These are phyloP conservation scores for Coenonympha glycerion DNA, from an alignment of 2,888 invertebrate species.

Conservation along the genomic window DNA sequence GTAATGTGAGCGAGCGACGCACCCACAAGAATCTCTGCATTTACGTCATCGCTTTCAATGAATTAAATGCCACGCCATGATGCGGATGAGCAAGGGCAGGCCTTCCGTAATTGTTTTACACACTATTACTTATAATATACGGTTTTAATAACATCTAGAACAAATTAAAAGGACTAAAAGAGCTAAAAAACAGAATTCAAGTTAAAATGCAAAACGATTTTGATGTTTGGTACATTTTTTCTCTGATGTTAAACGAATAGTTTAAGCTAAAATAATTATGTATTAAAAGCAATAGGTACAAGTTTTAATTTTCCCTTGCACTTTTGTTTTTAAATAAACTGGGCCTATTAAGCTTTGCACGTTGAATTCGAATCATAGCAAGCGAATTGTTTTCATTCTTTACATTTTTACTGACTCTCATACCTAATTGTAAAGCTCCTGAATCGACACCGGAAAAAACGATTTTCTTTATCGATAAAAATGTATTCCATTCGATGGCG, in stretches of 20 bases:
- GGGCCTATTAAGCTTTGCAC: neutral
- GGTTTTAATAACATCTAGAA: neutral
- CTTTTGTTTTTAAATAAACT: neutral
- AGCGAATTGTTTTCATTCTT: neutral
- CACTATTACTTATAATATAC: neutral
- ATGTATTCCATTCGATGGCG: neutral
- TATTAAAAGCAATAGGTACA: too few species aligned
- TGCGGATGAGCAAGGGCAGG: neutral
- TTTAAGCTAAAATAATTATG: too few species aligned
- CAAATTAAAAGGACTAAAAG: too few species aligned
- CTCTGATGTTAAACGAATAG: too few species aligned
- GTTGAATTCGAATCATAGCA: neutral
- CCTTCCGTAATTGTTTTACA: slow-evolving; percentile 1
- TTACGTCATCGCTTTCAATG: slow-evolving; percentile 19
- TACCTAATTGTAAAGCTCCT: too few species aligned
- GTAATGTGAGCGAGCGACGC: neutral
- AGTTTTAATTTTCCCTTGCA: too few species aligned
- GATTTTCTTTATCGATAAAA: neutral
- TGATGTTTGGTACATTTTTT: too few species aligned
- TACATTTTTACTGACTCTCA: too few species aligned
- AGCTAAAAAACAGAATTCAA: too few species aligned
- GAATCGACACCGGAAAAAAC: neutral
- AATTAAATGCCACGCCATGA: slow-evolving; percentile 10
- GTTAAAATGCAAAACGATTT: too few species aligned
- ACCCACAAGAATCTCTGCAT: slow-evolving; percentile 8